These are phyloP conservation scores for Eupithecia centaureata DNA, from an alignment of 2,888 invertebrate species.

Conservation along the genomic window DNA sequence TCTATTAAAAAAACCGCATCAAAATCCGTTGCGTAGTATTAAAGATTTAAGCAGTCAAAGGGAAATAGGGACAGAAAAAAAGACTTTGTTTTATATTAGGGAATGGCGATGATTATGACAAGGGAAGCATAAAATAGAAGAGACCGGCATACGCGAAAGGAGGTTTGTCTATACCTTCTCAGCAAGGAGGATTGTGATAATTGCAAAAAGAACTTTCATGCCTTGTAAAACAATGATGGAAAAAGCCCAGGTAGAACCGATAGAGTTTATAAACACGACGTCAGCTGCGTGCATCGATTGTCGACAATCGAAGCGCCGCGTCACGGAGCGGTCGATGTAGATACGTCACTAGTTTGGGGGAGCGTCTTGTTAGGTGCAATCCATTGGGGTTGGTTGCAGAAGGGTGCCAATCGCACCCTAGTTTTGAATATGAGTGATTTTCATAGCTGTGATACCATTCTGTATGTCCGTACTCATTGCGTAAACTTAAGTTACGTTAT, in stretches of 20 bases:
- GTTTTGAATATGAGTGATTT: not conserved
- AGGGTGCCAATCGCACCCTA: conserved; percentile 9
- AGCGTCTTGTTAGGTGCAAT: conserved; percentile 9
- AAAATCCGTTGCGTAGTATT: too few relatives aligned
- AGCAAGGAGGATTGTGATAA: not conserved
- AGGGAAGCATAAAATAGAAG: not conserved
- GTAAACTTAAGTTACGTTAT: not conserved
- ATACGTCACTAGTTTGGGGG: conserved; percentile 31
- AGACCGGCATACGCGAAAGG: not conserved
- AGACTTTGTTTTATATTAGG: too few relatives aligned
- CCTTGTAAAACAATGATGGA: not conserved
- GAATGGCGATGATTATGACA: too few relatives aligned
- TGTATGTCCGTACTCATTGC: not conserved
- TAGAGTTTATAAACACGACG: conserved; percentile 37
- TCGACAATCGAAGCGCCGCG: conserved; percentile 52
- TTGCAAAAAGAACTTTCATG: not conserved
- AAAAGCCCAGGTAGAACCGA: not conserved
- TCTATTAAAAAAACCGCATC: too few relatives aligned
- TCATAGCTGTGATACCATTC: not conserved
- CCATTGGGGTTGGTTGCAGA: conserved; percentile 1
- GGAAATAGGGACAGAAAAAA: too few relatives aligned
- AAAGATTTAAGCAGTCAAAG: too few relatives aligned
- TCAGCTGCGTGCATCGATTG: conserved; percentile 61
- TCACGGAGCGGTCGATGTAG: conserved; percentile 39
- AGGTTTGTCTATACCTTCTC: not conserved